These are phyloP conservation scores for Fragum fragum DNA, from an alignment of 2,888 invertebrate species.

Conservation along the genomic window DNA sequence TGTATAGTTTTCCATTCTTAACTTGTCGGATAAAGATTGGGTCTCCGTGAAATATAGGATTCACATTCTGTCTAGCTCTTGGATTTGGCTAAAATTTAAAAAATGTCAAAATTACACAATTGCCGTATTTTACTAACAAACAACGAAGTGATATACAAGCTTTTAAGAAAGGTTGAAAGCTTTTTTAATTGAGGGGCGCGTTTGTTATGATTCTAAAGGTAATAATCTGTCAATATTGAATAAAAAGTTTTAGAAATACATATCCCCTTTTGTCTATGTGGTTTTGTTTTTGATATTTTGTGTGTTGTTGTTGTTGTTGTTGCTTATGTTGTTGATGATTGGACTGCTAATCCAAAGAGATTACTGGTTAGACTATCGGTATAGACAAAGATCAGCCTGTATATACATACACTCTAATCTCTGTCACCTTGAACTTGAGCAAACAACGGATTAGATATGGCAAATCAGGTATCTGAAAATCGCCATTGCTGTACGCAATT, in stretches of 20 bases:
- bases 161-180: not conserved
- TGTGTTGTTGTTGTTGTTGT: not conserved
- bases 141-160: not conserved
- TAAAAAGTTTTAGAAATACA: no score
- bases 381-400: no score
- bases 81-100: conserved; percentile 64
- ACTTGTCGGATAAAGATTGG: conserved; percentile 67
- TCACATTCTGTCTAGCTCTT: conserved; percentile 68
- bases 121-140: not conserved
- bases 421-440: no score
- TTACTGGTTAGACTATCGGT: no score
- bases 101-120: not conserved
- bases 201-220: not conserved
- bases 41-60: conserved; percentile 66
- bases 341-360: no score
- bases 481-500: no score
- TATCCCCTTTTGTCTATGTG: no score
- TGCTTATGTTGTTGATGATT: no score
- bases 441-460: no score
- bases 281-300: not conserved
- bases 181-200: not conserved
- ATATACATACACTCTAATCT: no score
- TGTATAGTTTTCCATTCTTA: conserved; percentile 70
- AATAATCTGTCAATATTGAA: not conserved
- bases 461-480: no score